Base-by-base conservation (phyloP, 1,140 invertebrate species). In the Neodiprion fabricii region DNA sequence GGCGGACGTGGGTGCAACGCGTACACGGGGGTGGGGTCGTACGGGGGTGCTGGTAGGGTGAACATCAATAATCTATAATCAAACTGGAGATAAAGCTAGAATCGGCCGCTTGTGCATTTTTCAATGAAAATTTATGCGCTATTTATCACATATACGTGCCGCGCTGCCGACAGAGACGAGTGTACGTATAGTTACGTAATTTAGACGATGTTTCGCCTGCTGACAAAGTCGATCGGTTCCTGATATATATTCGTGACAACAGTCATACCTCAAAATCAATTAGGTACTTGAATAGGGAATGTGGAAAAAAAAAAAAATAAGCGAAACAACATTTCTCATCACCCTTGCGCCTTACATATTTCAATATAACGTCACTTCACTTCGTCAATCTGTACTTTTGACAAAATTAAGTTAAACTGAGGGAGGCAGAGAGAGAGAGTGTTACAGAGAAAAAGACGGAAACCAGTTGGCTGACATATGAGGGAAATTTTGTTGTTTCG, bases 41-140 rank as follows among this genome's bases (percentile, higher is more conserved):
- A n/a, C n/a, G 28, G 28, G 28, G 28, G 28, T 40, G 28, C 28
- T 40, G 28, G 28, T 61, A 17, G 82, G 83, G 81, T 83, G 83
- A 86, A 87, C 86, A 87, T 88, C 86, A 88, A 88, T 88, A 88
- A 88, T 87, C 86, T 88, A 87, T 86, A 87, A 87, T 87, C 86
- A 87, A 88, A 87, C 85, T 87, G 83, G 85, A 87, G 85, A 86
- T 88, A 86, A 87, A 86, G 85, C 85, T 86, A 87, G 83, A 83
- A 85, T 85, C 84, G 82, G 82, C 83, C 86, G 87, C 87, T 87
- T 86, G 85, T 87, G 82, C 83, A 85, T 82, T 80, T 86, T 85
- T 86, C 84, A 86, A 86, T 86, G 85, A 86, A 85, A 83, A 85
- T 80, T 61, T 61, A 61, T 61, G 11, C 53, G 53, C 0, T 61